These are phyloP conservation scores for Diplolepis rosae DNA, from an alignment of 2,888 invertebrate genomes.

Conservation along the genomic window DNA sequence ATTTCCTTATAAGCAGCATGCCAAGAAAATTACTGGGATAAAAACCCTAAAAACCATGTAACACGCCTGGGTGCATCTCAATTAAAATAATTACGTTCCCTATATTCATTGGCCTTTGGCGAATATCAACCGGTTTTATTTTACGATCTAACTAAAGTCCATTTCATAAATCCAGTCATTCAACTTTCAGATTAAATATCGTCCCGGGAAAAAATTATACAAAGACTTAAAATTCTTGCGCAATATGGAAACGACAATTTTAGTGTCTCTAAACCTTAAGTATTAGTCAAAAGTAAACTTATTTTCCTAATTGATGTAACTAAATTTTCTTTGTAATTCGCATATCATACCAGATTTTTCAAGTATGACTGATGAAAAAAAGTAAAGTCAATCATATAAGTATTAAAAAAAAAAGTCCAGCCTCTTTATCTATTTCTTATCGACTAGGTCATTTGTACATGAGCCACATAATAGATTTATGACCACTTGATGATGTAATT, in stretches of 20 bases:
- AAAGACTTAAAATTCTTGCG: conserved; percentile 16
- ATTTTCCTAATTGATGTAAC: too few species aligned
- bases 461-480: conserved; percentile 45
- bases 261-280: too few species aligned
- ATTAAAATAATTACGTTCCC: conserved; percentile 26
- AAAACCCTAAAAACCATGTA: conserved; percentile 27
- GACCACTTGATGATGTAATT: conserved; percentile 53
- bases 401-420: not conserved
- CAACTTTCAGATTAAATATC: conserved; percentile 14
- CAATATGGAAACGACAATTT: too few species aligned
- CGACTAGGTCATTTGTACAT: conserved; percentile 20
- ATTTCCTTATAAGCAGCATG: conserved; percentile 8
- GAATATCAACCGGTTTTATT: conserved; percentile 30
- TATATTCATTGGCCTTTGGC: conserved; percentile 28
- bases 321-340: too few species aligned
- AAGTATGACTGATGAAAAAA: not conserved
- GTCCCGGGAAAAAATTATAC: not conserved
- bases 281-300: too few species aligned
- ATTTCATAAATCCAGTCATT: conserved; percentile 28
- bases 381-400: not conserved
- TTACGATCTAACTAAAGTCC: conserved; percentile 28
- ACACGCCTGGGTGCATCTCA: conserved; percentile 30
- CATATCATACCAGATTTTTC: too few species aligned
- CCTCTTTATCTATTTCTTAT: not conserved
- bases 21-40: conserved; percentile 29